Evolutionary conservation across 2,797 vertebrate genomes (phyloP).

Genomic region (Leucoraja ocellata): DNA sequence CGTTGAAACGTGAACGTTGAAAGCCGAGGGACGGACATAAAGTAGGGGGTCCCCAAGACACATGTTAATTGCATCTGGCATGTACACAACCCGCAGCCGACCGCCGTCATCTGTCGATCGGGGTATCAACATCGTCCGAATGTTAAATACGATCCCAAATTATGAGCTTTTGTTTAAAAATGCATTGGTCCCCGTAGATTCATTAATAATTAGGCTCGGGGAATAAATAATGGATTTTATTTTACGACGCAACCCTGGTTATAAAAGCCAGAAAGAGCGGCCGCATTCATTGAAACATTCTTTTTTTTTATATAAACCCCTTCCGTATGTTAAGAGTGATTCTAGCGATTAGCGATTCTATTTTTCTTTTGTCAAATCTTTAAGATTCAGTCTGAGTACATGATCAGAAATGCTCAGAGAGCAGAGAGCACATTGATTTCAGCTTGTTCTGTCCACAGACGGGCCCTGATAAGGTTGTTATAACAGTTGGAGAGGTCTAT

Average conservation of each 20-base stretch:
- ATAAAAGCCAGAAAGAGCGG: neutral
- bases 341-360: constrained; percentile 42
- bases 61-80: neutral
- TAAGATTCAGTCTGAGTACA: constrained; percentile 57
- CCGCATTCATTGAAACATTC: constrained; percentile 3
- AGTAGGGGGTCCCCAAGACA: neutral
- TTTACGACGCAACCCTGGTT: neutral
- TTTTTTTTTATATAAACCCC: neutral
- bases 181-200: neutral
- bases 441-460: constrained; percentile 77
- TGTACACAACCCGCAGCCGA: neutral
- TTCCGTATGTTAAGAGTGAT: constrained; percentile 20
- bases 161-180: neutral
- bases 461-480: constrained; percentile 94
- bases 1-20: neutral
- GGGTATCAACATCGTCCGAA: neutral
- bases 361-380: constrained; percentile 57
- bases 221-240: neutral
- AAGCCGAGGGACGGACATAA: neutral
- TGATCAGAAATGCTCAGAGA: constrained; percentile 69
- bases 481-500: constrained; percentile 82
- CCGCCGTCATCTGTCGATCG: neutral
- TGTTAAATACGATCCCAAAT: neutral
- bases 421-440: constrained; percentile 82
- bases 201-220: neutral